Evolutionary conservation across 2,797 vertebrate species (phyloP), one percentile per base, ranked within the genome.

Genomic region (Cetoscarus ocellatus): DNA sequence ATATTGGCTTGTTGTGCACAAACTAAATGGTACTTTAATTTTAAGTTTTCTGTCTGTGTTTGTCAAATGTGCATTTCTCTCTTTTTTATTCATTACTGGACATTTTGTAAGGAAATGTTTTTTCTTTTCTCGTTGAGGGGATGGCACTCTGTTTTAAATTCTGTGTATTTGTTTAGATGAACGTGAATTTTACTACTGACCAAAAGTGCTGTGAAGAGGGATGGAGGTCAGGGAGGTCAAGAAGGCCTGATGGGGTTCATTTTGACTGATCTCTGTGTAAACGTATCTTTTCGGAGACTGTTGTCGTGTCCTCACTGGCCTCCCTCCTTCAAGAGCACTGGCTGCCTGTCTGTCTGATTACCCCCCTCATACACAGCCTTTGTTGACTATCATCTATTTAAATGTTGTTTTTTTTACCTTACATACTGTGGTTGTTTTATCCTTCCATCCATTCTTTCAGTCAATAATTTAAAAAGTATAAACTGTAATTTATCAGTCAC

Each of bases 111-210:
- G 10, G 1, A 45, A 56, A 44, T 54, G 56, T 53, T 59, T 52
- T 49, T 54, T 44, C 9, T 56, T 18, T 17, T 58, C 10, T 71
- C 58, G 62, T 71, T 17, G 13, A 77, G 66, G 61, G 73, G 56
- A 75, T 73, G 77, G 76, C 68, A 70, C 73, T 64, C 56, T 78
- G 17, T 86, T 15, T 71, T 82, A 59, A 75, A 53, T 67, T 80
- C 15, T 77, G 54, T 88, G 63, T 84, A 44, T 64, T 70, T 82
- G 61, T 82, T 72, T 75, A 54, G 35, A 27, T 83, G 50, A 75
- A 78, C 7, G 49, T 84, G 80, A 84, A 67, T 72, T 85, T 81
- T 87, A 91, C 89, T 92, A 92, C 91, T 92, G 91, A 92, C 80
- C 82, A 81, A 80, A 77, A 70, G 78, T 81, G 84, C 79, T 83